A percentile compares a stretch with the other conserved stretches of the same genome.
phyloP scores from a whole-genome alignment of 2,888 invertebrate species.

The Eupithecia pulchellata region DNA sequence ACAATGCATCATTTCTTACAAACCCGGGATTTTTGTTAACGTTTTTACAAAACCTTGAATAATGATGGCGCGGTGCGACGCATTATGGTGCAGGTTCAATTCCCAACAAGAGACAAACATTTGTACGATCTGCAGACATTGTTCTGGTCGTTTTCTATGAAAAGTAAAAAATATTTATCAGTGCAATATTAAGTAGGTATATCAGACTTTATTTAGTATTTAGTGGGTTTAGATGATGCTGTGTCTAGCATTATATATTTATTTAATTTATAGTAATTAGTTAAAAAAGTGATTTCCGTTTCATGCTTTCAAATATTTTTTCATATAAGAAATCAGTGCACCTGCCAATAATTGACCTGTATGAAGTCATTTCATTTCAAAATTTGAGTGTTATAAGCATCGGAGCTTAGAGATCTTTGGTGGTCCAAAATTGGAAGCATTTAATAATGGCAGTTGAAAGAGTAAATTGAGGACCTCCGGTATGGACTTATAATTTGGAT shows the following conservation, averaged over 20 bases:
- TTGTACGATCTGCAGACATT: no score
- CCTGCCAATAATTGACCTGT: slow-evolving; percentile 15
- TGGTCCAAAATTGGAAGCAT: slow-evolving; percentile 59
- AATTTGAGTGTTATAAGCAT: slow-evolving; percentile 11
- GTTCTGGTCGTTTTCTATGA: no score
- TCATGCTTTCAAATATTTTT: not conserved
- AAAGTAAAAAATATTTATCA: no score
- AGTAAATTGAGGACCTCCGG: slow-evolving; percentile 63
- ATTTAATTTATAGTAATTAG: not conserved
- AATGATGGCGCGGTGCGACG: no score
- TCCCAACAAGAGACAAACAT: no score
- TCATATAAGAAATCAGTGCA: not conserved
- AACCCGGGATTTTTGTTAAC: not conserved
- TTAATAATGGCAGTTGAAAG: slow-evolving; percentile 69
- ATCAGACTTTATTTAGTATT: no score
- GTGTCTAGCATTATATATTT: no score
- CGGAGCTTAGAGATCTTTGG: slow-evolving; percentile 53
- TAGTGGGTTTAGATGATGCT: no score
- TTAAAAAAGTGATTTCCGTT: not conserved
- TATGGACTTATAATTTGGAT: slow-evolving; percentile 55
- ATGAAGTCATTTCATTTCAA: slow-evolving; percentile 35
- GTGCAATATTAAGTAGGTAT: no score
- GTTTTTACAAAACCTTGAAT: not conserved
- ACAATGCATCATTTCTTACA: slow-evolving; percentile 46
- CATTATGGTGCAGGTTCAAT: no score